phyloP scores from a whole-genome alignment of 2,113 vertebrate genomes.

The Menidia beryllina region DNA sequence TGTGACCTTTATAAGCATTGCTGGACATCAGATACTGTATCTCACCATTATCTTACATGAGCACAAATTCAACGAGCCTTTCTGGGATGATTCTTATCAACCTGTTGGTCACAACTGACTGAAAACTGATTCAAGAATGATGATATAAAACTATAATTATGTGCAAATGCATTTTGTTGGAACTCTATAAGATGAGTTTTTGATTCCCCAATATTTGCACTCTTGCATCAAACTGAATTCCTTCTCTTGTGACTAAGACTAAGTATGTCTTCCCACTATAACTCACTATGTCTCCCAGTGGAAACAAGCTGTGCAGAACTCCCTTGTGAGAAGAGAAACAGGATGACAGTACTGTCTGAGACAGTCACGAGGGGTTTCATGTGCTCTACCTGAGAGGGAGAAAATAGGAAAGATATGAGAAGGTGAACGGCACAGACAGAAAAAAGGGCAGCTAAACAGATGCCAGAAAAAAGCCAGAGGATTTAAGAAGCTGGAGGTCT shows the following conservation, averaged over 20 bases:
- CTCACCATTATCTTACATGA: constrained; percentile 18
- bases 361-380: constrained; percentile 38
- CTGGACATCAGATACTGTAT: constrained; percentile 30
- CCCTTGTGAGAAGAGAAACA: constrained; percentile 5
- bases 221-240: constrained; percentile 33
- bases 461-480: constrained; percentile 42
- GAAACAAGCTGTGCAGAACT: constrained; percentile 32
- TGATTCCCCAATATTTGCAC: background rate
- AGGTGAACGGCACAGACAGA: constrained; percentile 4
- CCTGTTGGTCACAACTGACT: background rate
- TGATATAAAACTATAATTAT: no score
- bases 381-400: constrained; percentile 35
- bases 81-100: background rate
- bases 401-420: constrained; percentile 2
- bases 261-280: no score
- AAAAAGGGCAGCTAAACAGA: constrained; percentile 18
- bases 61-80: constrained; percentile 33
- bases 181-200: background rate
- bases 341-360: constrained; percentile 18
- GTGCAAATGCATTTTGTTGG: background rate
- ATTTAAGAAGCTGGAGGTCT: constrained; percentile 40
- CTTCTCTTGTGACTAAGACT: constrained; percentile 37
- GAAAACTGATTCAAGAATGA: background rate
- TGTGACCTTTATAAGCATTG: constrained; percentile 48
- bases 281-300: constrained; percentile 9